Percentiles rank a stretch among this genome's conserved stretches.
Conservation (phyloP, 2,888 invertebrate genomes). For the Oscheius sp. region DNA sequence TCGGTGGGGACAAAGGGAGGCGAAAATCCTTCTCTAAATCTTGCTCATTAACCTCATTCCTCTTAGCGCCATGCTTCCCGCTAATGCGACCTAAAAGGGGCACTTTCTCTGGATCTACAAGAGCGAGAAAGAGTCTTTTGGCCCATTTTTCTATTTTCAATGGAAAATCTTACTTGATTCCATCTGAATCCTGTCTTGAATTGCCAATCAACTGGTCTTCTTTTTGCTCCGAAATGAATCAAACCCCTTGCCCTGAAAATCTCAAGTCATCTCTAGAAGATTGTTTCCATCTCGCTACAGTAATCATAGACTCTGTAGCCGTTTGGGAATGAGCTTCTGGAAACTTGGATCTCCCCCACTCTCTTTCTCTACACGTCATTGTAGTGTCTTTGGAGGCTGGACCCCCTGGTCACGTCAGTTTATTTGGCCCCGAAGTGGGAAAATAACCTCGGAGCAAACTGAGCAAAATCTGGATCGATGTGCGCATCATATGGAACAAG, state of each 20-base stretch:
- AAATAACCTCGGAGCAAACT: neutral
- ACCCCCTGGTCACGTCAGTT: constrained; percentile 18
- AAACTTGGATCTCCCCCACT: neutral
- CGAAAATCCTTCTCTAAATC: no score
- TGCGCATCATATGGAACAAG: neutral
- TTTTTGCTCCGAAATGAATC: constrained; percentile 27
- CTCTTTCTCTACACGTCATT: constrained; percentile 1
- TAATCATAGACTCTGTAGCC: neutral
- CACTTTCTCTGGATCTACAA: no score
- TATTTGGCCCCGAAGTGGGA: neutral
- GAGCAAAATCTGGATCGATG: neutral
- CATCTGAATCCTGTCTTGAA: constrained; percentile 11
- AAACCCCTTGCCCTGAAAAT: constrained; percentile 40
- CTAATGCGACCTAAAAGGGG: no score
- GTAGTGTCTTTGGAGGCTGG: no score
- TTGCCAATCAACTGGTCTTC: constrained; percentile 33
- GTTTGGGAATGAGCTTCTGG: neutral
- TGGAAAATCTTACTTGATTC: constrained; percentile 2
- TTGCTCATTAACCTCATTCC: no score
- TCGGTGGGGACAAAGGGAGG: no score
- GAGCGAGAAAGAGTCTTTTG: no score
- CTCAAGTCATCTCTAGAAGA: no score
- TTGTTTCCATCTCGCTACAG: neutral
- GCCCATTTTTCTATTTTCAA: no score
- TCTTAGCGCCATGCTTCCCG: no score